Percentiles rank a stretch among this genome's conserved stretches.
phyloP scores from a whole-genome alignment of 2,113 vertebrate genomes.

The Malurus alboscapulatus region DNA sequence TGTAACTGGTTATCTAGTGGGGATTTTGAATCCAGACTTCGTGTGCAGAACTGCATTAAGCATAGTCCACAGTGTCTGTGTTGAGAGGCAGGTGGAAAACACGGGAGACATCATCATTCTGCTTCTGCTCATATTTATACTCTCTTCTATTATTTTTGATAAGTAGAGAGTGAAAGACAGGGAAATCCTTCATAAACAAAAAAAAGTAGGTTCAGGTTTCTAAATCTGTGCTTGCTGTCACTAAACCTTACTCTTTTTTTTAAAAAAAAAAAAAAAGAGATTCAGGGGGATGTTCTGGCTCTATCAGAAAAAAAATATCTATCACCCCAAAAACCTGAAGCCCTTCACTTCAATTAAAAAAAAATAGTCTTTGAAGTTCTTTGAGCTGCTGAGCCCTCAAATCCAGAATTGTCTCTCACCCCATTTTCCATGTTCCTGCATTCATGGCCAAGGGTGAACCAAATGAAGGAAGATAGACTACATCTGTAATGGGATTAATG shows the following conservation, averaged over 20 bases:
- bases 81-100: neutral
- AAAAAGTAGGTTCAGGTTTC: neutral
- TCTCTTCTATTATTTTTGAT: neutral
- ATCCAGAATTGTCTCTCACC: neutral
- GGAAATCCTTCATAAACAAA: accelerated
- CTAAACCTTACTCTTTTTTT: neutral
- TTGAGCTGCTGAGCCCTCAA: neutral
- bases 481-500: conserved; percentile 24
- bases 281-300: too few species aligned
- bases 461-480: neutral
- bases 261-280: too few species aligned
- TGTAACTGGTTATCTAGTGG: too few species aligned
- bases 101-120: neutral
- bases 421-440: neutral
- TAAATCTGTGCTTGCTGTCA: neutral
- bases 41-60: neutral
- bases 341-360: accelerated
- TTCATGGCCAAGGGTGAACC: neutral
- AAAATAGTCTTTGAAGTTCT: neutral
- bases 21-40: neutral
- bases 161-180: neutral
- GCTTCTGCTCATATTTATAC: neutral
- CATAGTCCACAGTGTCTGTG: neutral
- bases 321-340: neutral
- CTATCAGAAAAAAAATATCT: too few species aligned